These are phyloP conservation scores for Clamator glandarius DNA, from an alignment of 2,797 vertebrate genomes.

Conservation along the genomic window DNA sequence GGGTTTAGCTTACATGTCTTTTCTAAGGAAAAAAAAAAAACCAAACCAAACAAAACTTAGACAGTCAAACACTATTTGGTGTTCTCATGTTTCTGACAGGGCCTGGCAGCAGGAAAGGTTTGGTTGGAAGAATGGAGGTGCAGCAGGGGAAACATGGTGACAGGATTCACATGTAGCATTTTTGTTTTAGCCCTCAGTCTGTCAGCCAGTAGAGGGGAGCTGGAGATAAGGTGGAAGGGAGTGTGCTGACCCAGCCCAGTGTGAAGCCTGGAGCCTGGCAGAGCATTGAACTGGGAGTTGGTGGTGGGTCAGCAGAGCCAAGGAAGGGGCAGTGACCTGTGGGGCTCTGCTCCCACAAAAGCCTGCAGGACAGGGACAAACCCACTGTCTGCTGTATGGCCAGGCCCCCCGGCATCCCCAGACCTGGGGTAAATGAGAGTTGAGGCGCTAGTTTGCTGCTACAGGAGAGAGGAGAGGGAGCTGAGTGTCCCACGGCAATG, in stretches of 20 bases:
- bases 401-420: neutral
- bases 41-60: too few relatives aligned
- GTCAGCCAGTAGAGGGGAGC: neutral
- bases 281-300: neutral
- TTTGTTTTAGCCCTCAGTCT: neutral
- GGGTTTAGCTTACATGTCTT: neutral
- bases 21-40: neutral
- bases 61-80: neutral
- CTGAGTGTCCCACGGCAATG: neutral
- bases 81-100: neutral
- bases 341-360: neutral
- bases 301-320: neutral
- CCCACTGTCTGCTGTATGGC: neutral
- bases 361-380: neutral
- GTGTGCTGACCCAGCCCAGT: neutral
- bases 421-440: neutral
- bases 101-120: neutral
- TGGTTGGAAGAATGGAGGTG: neutral
- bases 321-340: neutral
- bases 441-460: neutral
- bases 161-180: neutral
- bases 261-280: neutral
- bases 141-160: neutral
- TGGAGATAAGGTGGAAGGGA: neutral
- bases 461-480: neutral